Conservation (phyloP, 2,113 vertebrate species). For the Malurus melanocephalus region DNA sequence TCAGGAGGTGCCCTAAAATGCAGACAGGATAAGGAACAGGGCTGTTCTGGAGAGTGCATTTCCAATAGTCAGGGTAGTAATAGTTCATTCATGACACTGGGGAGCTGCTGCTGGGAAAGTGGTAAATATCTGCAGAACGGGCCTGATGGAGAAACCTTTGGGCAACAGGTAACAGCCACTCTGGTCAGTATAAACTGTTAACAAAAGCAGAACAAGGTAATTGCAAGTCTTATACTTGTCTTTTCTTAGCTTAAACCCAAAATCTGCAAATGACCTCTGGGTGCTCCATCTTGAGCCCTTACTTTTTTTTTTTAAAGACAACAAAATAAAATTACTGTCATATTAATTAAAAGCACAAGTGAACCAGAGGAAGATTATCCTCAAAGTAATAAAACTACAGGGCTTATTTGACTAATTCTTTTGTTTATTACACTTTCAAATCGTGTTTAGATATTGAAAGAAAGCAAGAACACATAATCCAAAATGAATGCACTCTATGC, state of each 20-base stretch:
- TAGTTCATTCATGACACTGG: no score
- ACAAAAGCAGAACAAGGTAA: background rate
- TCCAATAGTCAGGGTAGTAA: fast-evolving
- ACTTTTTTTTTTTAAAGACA: background rate
- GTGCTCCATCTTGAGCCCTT: background rate
- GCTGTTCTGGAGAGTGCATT: background rate
- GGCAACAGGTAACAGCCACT: background rate
- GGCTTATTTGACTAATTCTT: background rate
- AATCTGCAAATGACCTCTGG: background rate
- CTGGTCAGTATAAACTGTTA: background rate
- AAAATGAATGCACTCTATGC: background rate
- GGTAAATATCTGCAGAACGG: background rate
- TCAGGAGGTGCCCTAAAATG: background rate
- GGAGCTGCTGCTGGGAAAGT: background rate
- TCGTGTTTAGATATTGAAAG: background rate
- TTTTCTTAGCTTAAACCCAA: background rate
- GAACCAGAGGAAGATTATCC: background rate
- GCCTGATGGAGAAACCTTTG: background rate
- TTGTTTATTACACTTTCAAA: background rate
- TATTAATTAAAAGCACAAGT: background rate
- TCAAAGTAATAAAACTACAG: background rate
- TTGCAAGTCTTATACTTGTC: background rate
- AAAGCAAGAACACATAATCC: background rate
- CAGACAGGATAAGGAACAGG: background rate
- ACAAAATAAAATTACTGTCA: background rate